phyloP scores from a whole-genome alignment of 1,140 invertebrate species.

The Leptinotarsa defecta region DNA sequence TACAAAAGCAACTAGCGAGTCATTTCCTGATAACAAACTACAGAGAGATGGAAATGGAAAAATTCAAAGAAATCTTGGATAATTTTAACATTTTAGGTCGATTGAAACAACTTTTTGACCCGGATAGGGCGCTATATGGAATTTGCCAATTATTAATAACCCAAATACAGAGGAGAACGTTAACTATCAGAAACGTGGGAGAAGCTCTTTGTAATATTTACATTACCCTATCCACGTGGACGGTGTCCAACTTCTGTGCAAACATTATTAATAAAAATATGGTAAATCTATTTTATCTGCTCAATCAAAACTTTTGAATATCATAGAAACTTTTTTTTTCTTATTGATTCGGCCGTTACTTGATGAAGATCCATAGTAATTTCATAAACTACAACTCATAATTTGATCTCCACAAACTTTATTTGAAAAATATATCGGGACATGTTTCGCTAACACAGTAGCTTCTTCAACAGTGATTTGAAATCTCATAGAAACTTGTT shows the following conservation, averaged over 20 bases:
- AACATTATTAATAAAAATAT: slow-evolving; percentile 30
- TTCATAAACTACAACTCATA: too few species aligned
- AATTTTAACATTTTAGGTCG: not conserved
- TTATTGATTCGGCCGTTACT: too few species aligned
- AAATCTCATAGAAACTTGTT: slow-evolving; percentile 11
- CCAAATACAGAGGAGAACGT: slow-evolving; percentile 24
- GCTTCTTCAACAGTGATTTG: too few species aligned
- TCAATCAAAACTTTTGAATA: not conserved
- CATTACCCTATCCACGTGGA: slow-evolving; percentile 31
- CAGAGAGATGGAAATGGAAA: slow-evolving; percentile 2
- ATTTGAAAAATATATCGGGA: too few species aligned
- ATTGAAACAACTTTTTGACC: not conserved
- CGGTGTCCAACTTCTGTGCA: slow-evolving; percentile 32
- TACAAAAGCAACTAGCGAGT: slow-evolving; percentile 4
- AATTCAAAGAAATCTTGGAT: slow-evolving; percentile 10
- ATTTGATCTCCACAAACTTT: too few species aligned
- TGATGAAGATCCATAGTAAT: too few species aligned
- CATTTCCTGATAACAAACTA: not conserved
- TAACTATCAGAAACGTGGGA: slow-evolving; percentile 26
- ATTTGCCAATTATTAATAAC: slow-evolving; percentile 30
- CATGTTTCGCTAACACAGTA: too few species aligned
- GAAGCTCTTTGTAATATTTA: slow-evolving; percentile 33
- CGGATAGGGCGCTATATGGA: slow-evolving; percentile 31
- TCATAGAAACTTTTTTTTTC: not conserved
- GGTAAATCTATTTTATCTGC: slow-evolving; percentile 28